Evolutionary conservation across 1,140 invertebrate species (phyloP).

Genomic region (Heliconius nattereri): DNA sequence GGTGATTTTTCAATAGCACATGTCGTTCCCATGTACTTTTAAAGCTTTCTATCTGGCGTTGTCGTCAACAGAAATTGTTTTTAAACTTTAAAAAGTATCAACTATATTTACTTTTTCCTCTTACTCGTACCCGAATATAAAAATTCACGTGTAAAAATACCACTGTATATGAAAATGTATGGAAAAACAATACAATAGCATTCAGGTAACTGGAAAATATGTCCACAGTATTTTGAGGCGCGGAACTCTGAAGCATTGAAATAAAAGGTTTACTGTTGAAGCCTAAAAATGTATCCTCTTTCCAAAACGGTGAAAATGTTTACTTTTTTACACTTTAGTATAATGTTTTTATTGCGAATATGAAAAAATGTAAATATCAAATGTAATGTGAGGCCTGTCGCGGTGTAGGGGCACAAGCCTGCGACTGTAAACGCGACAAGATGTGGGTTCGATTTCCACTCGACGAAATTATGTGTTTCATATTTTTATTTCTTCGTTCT

Average conservation of each 20-base stretch:
- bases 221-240: slow-evolving; percentile 1
- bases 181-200: slow-evolving; percentile 5
- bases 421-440: too few species aligned
- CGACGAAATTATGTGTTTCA: too few species aligned
- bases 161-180: slow-evolving; percentile 1
- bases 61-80: neutral
- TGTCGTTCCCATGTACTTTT: neutral
- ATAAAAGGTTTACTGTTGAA: slow-evolving; percentile 13
- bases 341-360: neutral
- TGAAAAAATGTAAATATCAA: too few species aligned
- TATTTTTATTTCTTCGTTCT: too few species aligned
- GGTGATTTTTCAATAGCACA: neutral
- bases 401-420: too few species aligned
- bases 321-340: neutral
- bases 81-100: slow-evolving; percentile 1
- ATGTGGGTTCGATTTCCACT: too few species aligned
- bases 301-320: neutral
- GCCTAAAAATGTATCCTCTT: slow-evolving; percentile 2
- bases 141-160: slow-evolving; percentile 4
- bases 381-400: too few species aligned
- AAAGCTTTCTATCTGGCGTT: neutral
- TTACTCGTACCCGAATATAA: neutral
- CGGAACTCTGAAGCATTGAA: slow-evolving; percentile 7
- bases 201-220: neutral
- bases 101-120: neutral